These are phyloP conservation scores for Sebastes umbrosus DNA, from an alignment of 2,797 vertebrate genomes.

Conservation along the genomic window DNA sequence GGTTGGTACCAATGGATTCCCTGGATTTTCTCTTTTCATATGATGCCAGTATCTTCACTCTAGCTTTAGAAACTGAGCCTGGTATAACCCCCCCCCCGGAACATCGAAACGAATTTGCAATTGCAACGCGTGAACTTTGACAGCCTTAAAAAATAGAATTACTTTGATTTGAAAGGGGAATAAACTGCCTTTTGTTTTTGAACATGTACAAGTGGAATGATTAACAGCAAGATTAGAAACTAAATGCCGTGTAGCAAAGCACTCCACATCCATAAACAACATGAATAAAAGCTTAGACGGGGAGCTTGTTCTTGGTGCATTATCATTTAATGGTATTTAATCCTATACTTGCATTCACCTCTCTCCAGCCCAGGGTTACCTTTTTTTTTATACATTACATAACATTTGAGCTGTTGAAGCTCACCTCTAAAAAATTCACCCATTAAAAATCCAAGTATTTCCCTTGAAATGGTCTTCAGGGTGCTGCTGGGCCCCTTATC, in stretches of 20 bases:
- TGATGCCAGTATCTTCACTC: too few species aligned
- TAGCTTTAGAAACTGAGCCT: too few species aligned
- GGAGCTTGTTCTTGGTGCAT: slow-evolving; percentile 23
- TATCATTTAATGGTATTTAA: slow-evolving; percentile 49
- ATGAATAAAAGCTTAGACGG: slow-evolving; percentile 37
- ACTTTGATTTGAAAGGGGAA: slow-evolving; percentile 44
- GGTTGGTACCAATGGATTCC: too few species aligned
- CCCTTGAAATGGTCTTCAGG: slow-evolving; percentile 28
- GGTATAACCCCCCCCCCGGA: too few species aligned
- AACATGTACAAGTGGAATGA: slow-evolving; percentile 65
- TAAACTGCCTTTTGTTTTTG: slow-evolving; percentile 49
- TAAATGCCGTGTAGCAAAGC: slow-evolving; percentile 38
- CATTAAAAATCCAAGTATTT: slow-evolving; percentile 42
- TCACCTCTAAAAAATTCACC: not conserved
- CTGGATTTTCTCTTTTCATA: not conserved
- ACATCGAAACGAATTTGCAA: too few species aligned
- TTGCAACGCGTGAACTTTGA: too few species aligned
- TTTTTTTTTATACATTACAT: not conserved
- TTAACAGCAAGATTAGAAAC: slow-evolving; percentile 56
- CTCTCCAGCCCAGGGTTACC: not conserved
- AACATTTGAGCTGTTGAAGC: slow-evolving; percentile 3
- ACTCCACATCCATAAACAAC: slow-evolving; percentile 38
- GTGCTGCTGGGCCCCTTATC: slow-evolving; percentile 40
- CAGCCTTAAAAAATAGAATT: slow-evolving; percentile 14
- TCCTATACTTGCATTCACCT: slow-evolving; percentile 4